Conservation (phyloP, 2,797 vertebrate species). For the Cyprinella venusta region DNA sequence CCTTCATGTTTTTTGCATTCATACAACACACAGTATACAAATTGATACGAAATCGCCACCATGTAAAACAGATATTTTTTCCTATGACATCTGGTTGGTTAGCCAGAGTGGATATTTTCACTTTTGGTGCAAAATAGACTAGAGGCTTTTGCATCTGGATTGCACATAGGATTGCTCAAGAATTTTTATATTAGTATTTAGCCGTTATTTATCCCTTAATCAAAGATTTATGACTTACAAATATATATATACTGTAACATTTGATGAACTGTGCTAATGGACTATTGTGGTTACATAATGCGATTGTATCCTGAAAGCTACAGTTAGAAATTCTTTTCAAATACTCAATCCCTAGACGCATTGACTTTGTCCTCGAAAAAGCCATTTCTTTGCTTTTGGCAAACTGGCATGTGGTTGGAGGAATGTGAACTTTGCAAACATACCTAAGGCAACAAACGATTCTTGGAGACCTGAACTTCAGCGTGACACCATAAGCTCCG, state of each 20-base stretch:
- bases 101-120: background rate
- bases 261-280: background rate
- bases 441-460: slow-evolving; percentile 29
- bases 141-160: background rate
- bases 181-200: background rate
- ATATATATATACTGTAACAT: background rate
- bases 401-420: slow-evolving; percentile 48
- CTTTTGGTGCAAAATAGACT: background rate
- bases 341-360: background rate
- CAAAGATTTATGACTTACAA: background rate
- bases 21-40: background rate
- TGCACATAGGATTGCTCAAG: background rate
- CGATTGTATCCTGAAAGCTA: background rate
- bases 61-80: background rate
- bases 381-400: background rate
- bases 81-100: background rate
- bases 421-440: slow-evolving; percentile 44
- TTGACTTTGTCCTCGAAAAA: background rate
- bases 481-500: slow-evolving; percentile 15
- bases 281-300: background rate
- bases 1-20: background rate
- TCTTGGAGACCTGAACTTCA: slow-evolving; percentile 58
- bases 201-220: background rate
- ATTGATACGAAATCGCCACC: background rate
- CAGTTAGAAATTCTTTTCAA: background rate